phyloP scores from a whole-genome alignment of 1,140 invertebrate genomes.

The Nasonia longicornis region DNA sequence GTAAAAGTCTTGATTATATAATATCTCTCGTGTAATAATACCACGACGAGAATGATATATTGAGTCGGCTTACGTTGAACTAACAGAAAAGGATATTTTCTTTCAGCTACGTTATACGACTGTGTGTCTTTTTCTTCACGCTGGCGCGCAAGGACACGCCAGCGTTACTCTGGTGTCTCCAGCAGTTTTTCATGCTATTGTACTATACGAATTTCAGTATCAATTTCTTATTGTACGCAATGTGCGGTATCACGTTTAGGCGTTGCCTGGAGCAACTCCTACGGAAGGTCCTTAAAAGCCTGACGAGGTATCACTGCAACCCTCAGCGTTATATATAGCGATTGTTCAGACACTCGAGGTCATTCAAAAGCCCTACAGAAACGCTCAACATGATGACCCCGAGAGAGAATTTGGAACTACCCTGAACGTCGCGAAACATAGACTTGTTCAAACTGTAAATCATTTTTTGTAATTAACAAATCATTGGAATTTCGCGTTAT shows the following conservation, averaged over 20 bases:
- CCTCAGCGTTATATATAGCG: conserved; percentile 59
- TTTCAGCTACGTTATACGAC: conserved; percentile 72
- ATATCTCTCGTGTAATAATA: no score
- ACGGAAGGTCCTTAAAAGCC: conserved; percentile 63
- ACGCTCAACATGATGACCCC: conserved; percentile 42
- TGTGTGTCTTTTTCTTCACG: conserved; percentile 71
- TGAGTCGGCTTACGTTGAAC: neutral
- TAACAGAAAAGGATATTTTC: conserved; percentile 35
- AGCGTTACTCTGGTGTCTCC: conserved; percentile 68
- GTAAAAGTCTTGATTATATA: no score
- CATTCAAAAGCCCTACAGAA: conserved; percentile 20
- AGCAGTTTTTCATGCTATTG: conserved; percentile 73
- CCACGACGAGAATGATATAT: no score
- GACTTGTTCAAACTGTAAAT: neutral
- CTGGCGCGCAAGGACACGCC: conserved; percentile 63
- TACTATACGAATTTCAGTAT: conserved; percentile 75
- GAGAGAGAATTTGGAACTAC: conserved; percentile 12
- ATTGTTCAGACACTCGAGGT: conserved; percentile 21
- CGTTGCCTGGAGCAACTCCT: conserved; percentile 70
- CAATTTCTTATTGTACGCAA: conserved; percentile 72
- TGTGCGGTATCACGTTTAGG: conserved; percentile 72
- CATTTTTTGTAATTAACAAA: neutral
- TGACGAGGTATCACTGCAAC: conserved; percentile 65
- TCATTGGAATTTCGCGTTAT: neutral
- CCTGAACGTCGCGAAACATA: neutral